These are phyloP conservation scores for Papilio helenus DNA, from an alignment of 1,140 invertebrate genomes.

Conservation along the genomic window DNA sequence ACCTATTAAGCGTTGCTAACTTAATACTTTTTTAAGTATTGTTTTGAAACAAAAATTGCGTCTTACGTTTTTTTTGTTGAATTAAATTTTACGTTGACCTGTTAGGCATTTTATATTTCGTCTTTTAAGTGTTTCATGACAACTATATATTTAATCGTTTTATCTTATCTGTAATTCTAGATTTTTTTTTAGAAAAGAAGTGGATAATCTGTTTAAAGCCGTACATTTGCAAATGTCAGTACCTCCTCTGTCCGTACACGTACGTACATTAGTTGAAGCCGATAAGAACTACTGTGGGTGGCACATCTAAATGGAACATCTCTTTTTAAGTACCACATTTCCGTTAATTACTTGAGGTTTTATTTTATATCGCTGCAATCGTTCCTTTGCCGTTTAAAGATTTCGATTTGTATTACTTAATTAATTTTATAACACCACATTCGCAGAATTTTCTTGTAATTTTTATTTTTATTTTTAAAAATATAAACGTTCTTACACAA, in stretches of 20 bases:
- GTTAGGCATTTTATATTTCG: background rate
- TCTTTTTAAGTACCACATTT: slow-evolving; percentile 35
- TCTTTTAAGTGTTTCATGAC: background rate
- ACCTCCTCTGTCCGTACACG: slow-evolving; percentile 8
- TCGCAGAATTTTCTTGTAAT: background rate
- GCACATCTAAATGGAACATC: slow-evolving; percentile 38
- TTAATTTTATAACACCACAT: background rate
- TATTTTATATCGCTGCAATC: slow-evolving; percentile 24
- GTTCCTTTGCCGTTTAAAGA: background rate
- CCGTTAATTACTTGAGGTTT: slow-evolving; percentile 26
- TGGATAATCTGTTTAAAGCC: background rate
- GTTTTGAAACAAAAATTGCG: too few species aligned
- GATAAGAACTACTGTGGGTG: slow-evolving; percentile 28
- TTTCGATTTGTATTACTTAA: background rate
- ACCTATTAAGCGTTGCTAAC: too few species aligned
- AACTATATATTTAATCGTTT: background rate
- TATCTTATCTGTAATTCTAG: background rate
- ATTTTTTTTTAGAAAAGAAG: background rate
- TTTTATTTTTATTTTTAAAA: background rate
- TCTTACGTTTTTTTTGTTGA: too few species aligned
- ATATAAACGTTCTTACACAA: too few species aligned
- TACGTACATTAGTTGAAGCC: slow-evolving; percentile 22
- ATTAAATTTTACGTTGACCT: too few species aligned
- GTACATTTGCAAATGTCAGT: slow-evolving; percentile 22
- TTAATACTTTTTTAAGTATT: too few species aligned